Base-by-base conservation (phyloP, 2,888 invertebrate genomes). In the Eilema sororculum region DNA sequence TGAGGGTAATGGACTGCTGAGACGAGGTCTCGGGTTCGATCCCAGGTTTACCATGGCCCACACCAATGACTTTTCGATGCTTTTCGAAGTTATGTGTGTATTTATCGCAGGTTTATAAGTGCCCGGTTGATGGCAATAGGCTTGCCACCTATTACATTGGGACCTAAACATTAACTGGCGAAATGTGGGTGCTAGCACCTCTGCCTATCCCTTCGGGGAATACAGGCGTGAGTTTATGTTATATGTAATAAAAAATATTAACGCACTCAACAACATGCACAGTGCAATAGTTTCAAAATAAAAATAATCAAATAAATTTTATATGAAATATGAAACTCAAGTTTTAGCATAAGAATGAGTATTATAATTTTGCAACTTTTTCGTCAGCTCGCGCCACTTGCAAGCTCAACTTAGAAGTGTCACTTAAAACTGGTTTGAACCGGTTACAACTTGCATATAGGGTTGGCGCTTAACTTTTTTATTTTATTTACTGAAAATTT, bases 381-480 rank as follows among this genome's bases (percentile, higher is more conserved):
- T 79, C 77, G 65, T 73, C 28, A 78, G 59, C 72, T 63, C 62
- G 75, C 70, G 73, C 67, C 72, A 65, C 75, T 81, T 77, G 77
- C 79, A 77, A 59, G 75, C 60, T 33, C 57, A 83, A 79, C 79
- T 80, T 80, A 78, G 74, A 77, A 84, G 79, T 83, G 84, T 81
- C 85, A 84, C 84, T 86, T 81, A 75, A 75, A 85, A 83, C 84
- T 73, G 78, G 84, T 80, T 81, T 77, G 68, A 75, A 81, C 81
- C 59, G 75, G 84, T 77, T 80, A 75, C 73, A 85, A 84, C 84
- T 81, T 73, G 79, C 75, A 72, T 76, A 71, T 72, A 81, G 79
- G 81, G 81, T 65, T 81, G 77, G 68, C 73, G 64, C 72, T 10
- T 9, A 8, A 28, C 28, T n/a, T 20, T 56, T 67, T 61, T 46